Percentiles rank a stretch among this genome's conserved stretches.
These are phyloP conservation scores for Glomeris marginata DNA, from an alignment of 2,888 invertebrate species.

Conservation along the genomic window DNA sequence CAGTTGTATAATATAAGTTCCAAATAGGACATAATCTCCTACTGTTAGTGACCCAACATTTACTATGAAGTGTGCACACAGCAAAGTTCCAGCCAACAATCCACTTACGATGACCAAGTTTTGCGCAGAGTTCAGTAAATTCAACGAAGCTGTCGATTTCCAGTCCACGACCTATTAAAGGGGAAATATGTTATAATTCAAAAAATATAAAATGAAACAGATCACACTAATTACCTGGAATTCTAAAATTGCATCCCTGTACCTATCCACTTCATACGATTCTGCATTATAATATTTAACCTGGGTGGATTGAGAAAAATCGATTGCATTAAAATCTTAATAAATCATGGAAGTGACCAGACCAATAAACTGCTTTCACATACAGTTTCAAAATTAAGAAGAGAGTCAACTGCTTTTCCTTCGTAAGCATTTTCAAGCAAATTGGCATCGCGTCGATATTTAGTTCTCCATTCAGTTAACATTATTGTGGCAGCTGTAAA, in stretches of 20 bases:
- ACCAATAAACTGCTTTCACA: slow-evolving; percentile 14
- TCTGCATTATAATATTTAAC: slow-evolving; percentile 92
- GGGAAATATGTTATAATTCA: slow-evolving; percentile 5
- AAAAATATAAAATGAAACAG: slow-evolving; percentile 15
- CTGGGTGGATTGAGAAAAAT: slow-evolving; percentile 19
- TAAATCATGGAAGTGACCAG: neutral
- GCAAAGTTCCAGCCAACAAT: slow-evolving; percentile 66
- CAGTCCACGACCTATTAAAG: slow-evolving; percentile 66
- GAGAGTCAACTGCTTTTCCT: slow-evolving; percentile 84
- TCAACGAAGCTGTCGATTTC: slow-evolving; percentile 67
- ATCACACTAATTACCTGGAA: slow-evolving; percentile 48
- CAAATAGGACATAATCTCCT: slow-evolving; percentile 92
- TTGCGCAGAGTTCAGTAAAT: slow-evolving; percentile 79
- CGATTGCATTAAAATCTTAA: neutral
- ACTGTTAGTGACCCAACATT: slow-evolving; percentile 54
- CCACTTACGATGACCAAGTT: slow-evolving; percentile 78
- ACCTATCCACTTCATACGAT: slow-evolving; percentile 72
- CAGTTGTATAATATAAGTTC: slow-evolving; percentile 83
- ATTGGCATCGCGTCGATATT: slow-evolving; percentile 88
- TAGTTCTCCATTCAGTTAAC: slow-evolving; percentile 97
- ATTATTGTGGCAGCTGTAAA: slow-evolving; percentile 72
- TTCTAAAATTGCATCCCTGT: slow-evolving; percentile 63
- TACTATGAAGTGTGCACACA: slow-evolving; percentile 77
- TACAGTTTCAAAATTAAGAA: slow-evolving; percentile 96
- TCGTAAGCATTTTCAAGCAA: slow-evolving; percentile 81